A percentile compares a stretch with the other conserved stretches of the same genome.
phyloP scores from a whole-genome alignment of 92 coral and sea anemone species.

The Actinernus sp. region DNA sequence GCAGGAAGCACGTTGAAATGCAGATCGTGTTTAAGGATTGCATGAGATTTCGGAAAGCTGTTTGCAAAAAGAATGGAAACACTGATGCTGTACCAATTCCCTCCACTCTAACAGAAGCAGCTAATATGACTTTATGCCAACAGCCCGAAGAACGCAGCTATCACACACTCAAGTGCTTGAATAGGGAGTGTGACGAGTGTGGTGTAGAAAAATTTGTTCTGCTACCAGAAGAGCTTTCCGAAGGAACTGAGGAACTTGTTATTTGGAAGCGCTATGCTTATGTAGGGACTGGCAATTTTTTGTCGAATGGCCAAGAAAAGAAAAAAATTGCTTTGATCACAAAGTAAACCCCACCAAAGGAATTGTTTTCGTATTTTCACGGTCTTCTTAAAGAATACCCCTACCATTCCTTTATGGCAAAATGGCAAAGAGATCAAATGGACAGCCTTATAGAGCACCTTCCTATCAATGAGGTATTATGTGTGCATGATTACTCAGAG shows the following conservation, averaged over 20 bases:
- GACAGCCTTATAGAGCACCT: constrained; percentile 59
- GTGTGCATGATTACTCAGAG: constrained; percentile 37
- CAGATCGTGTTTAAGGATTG: constrained; percentile 41
- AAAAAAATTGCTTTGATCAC: constrained; percentile 40
- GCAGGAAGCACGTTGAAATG: constrained; percentile 64
- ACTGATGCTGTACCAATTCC: constrained; percentile 30
- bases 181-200: constrained; percentile 53
- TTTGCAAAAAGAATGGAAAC: constrained; percentile 7
- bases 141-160: constrained; percentile 25
- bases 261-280: constrained; percentile 38
- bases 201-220: constrained; percentile 44
- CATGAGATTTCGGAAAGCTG: constrained; percentile 42
- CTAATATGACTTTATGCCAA: constrained; percentile 28
- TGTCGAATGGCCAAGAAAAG: constrained; percentile 58
- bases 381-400: constrained; percentile 44
- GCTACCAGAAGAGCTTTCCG: constrained; percentile 45
- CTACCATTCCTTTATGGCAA: constrained; percentile 59
- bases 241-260: constrained; percentile 4
- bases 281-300: constrained; percentile 54
- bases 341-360: constrained; percentile 26
- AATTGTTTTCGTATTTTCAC: constrained; percentile 29
- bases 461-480: constrained; percentile 22
- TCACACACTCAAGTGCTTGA: constrained; percentile 51
- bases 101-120: constrained; percentile 35
- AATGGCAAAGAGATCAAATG: constrained; percentile 55